Evolutionary conservation across 2,797 vertebrate genomes (phyloP).

Genomic region (Mus caroli): DNA sequence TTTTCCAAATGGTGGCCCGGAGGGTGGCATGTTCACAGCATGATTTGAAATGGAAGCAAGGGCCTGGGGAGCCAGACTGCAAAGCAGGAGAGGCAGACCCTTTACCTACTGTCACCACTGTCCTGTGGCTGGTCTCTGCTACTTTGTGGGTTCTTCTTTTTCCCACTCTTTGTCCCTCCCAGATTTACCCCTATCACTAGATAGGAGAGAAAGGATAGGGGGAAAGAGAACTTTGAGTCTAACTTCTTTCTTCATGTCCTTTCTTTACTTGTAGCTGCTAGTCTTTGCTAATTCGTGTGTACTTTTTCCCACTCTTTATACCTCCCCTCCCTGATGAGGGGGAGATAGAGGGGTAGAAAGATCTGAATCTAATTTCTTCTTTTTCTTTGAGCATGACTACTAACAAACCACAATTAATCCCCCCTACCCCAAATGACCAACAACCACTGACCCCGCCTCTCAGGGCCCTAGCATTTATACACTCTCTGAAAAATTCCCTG

Average conservation of each 20-base stretch:
- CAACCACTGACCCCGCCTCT: background rate
- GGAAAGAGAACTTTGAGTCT: background rate
- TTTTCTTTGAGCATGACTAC: background rate
- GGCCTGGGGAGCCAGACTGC: conserved; percentile 49
- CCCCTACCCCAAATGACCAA: background rate
- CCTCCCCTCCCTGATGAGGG: no score
- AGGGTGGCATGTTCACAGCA: conserved; percentile 62
- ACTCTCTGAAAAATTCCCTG: background rate
- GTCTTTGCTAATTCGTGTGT: background rate
- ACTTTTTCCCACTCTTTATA: background rate
- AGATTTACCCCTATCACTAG: background rate
- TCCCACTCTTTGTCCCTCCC: background rate
- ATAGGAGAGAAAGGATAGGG: background rate
- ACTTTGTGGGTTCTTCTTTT: background rate
- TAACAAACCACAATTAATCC: background rate
- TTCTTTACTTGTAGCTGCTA: background rate
- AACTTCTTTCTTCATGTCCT: background rate
- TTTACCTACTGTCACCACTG: background rate
- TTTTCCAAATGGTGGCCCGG: conserved; percentile 80
- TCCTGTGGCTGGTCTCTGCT: background rate
- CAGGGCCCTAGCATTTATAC: background rate
- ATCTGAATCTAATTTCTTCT: background rate
- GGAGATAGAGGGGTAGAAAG: background rate
- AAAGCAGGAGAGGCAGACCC: background rate
- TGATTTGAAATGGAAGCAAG: conserved; percentile 66